These are phyloP conservation scores for Mythimna loreyi DNA, from an alignment of 2,888 invertebrate genomes.

Conservation along the genomic window DNA sequence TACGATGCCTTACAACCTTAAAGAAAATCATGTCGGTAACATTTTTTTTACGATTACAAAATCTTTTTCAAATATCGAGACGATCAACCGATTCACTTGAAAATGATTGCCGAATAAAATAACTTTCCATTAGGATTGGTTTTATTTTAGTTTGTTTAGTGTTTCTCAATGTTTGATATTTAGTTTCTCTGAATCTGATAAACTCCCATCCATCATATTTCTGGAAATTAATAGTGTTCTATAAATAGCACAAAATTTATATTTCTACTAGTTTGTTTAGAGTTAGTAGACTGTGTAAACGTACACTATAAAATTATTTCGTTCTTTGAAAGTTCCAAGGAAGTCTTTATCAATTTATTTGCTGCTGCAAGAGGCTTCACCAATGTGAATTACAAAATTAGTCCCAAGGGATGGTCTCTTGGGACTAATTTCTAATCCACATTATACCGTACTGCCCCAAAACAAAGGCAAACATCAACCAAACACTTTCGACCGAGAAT, in stretches of 20 bases:
- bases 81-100: constrained; percentile 19
- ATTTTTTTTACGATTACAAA: constrained; percentile 42
- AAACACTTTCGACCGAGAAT: too few relatives aligned
- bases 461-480: too few relatives aligned
- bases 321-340: neutral
- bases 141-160: constrained; percentile 42
- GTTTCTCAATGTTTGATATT: constrained; percentile 37
- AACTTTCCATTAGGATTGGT: constrained; percentile 26
- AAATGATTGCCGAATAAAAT: constrained; percentile 31
- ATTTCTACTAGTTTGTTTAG: constrained; percentile 25
- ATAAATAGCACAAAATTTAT: constrained; percentile 22
- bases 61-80: constrained; percentile 9
- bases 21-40: constrained; percentile 31
- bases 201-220: constrained; percentile 45
- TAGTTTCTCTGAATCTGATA: constrained; percentile 37
- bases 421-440: too few relatives aligned
- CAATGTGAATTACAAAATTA: too few relatives aligned
- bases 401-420: too few relatives aligned
- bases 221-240: constrained; percentile 36
- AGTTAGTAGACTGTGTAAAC: neutral
- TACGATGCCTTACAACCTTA: constrained; percentile 50
- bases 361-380: too few relatives aligned
- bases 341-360: too few relatives aligned
- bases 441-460: too few relatives aligned
- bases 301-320: neutral